Percentiles rank a stretch among this genome's conserved stretches.
Conservation (phyloP, 2,797 vertebrate species). For the Coracias cyanogaster region DNA sequence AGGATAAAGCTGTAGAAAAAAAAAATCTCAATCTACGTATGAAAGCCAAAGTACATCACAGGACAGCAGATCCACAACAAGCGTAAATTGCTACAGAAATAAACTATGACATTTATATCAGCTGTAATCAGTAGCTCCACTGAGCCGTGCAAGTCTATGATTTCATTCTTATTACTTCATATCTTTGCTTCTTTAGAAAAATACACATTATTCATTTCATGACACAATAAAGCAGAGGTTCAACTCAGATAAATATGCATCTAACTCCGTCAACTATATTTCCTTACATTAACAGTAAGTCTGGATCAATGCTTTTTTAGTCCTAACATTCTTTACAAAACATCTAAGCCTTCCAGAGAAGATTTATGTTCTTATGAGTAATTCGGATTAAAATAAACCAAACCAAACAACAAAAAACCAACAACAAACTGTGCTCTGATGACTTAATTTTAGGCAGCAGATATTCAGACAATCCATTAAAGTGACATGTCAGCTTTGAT, state of each 20-base stretch:
- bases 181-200: slow-evolving; percentile 63
- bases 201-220: slow-evolving; percentile 55
- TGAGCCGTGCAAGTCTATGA: slow-evolving; percentile 38
- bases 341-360: not conserved
- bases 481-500: not conserved
- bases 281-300: slow-evolving; percentile 12
- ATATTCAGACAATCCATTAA: not conserved
- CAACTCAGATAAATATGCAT: slow-evolving; percentile 20
- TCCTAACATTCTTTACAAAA: not conserved
- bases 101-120: slow-evolving; percentile 49
- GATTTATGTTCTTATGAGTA: not conserved
- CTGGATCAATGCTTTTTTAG: not conserved
- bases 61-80: slow-evolving; percentile 28
- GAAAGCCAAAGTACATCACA: slow-evolving; percentile 42
- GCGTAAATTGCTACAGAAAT: slow-evolving; percentile 49
- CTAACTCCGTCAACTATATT: not conserved
- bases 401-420: not conserved
- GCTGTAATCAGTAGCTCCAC: slow-evolving; percentile 65
- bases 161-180: slow-evolving; percentile 63
- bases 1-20: not conserved
- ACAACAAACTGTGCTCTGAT: not conserved
- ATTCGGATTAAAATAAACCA: not conserved
- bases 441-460: not conserved
- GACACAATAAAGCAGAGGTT: slow-evolving; percentile 30
- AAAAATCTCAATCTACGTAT: not conserved